Percentiles rank a stretch among this genome's conserved stretches.
Evolutionary conservation across 2,888 invertebrate genomes (phyloP).

Genomic region (Crocallis elinguaria): DNA sequence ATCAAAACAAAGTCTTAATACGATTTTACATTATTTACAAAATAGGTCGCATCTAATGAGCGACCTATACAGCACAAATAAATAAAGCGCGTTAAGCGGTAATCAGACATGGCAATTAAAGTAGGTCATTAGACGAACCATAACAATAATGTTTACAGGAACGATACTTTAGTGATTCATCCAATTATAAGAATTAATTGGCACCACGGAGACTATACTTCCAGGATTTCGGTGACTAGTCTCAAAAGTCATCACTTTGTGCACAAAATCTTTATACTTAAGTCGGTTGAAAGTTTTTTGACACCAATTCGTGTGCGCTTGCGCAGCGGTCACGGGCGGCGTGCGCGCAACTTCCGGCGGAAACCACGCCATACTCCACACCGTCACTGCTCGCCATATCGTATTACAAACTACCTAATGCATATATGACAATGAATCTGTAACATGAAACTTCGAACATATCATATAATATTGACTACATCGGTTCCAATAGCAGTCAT

Average conservation of each 20-base stretch:
- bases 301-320: constrained; percentile 28
- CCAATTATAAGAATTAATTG: constrained; percentile 21
- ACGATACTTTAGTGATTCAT: constrained; percentile 25
- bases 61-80: constrained; percentile 12
- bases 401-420: constrained; percentile 42
- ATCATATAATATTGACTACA: constrained; percentile 46
- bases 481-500: constrained; percentile 55
- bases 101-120: constrained; percentile 9
- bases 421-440: constrained; percentile 47
- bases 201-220: constrained; percentile 23
- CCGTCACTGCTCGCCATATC: constrained; percentile 48
- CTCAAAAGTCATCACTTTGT: constrained; percentile 8
- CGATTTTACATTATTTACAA: neutral
- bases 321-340: constrained; percentile 74
- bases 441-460: constrained; percentile 50
- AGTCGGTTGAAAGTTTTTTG: constrained; percentile 24
- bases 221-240: constrained; percentile 23
- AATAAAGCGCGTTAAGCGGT: constrained; percentile 9
- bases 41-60: constrained; percentile 1
- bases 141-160: constrained; percentile 13
- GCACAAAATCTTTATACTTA: constrained; percentile 17
- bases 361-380: constrained; percentile 69
- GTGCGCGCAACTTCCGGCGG: constrained; percentile 81
- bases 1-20: neutral
- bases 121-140: constrained; percentile 12